Evolutionary conservation across 2,888 invertebrate species (phyloP).

Genomic region (Tolmerus cingulatus): DNA sequence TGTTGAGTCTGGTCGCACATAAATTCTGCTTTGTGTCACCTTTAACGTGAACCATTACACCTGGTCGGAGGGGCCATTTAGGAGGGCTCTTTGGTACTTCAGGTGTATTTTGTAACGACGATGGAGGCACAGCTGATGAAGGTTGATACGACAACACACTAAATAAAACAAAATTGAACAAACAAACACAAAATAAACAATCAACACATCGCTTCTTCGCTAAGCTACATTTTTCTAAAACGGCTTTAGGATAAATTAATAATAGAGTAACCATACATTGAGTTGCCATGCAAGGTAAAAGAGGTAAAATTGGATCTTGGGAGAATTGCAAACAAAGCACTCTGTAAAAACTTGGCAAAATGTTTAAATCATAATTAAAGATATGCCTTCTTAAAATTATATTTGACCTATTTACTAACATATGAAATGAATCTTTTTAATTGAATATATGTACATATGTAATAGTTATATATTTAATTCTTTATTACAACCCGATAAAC

Average conservation of each 20-base stretch:
- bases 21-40: slow-evolving; percentile 79
- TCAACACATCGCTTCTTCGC: neutral
- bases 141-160: slow-evolving; percentile 56
- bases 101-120: slow-evolving; percentile 48
- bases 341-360: too few relatives aligned
- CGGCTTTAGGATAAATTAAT: neutral
- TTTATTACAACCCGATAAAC: too few relatives aligned
- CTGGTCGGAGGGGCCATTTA: slow-evolving; percentile 87
- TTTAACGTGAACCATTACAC: slow-evolving; percentile 82
- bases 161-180: slow-evolving; percentile 39
- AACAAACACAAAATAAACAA: slow-evolving; percentile 26
- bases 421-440: too few relatives aligned
- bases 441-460: too few relatives aligned
- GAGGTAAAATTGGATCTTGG: neutral
- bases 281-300: neutral
- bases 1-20: slow-evolving; percentile 64
- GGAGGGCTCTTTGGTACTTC: slow-evolving; percentile 63
- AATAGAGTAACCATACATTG: neutral
- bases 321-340: too few relatives aligned
- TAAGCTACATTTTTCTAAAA: neutral
- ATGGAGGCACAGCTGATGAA: slow-evolving; percentile 50
- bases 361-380: too few relatives aligned
- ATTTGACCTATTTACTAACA: too few relatives aligned
- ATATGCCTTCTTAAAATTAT: too few relatives aligned
- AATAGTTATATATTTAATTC: too few relatives aligned